A percentile compares a stretch with the other conserved stretches of the same genome.
These are phyloP conservation scores for Holothuria glaberrima DNA, from an alignment of 35 echinoderm and acorn worm genomes.

Conservation along the genomic window DNA sequence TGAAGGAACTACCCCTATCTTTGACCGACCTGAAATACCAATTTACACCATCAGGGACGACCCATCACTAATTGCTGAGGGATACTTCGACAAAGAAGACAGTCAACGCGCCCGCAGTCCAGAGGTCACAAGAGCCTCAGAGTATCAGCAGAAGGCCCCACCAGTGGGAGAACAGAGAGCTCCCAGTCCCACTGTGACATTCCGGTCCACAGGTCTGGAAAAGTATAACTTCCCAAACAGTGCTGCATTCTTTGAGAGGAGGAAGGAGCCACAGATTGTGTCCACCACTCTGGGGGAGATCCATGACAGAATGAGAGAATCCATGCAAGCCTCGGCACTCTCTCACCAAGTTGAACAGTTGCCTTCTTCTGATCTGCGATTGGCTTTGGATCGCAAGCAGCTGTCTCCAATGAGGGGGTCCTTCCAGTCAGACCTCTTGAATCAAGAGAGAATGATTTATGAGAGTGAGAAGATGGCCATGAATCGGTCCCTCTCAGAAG, in stretches of 20 bases:
- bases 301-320: slow-evolving; percentile 36
- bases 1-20: slow-evolving; percentile 58
- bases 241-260: slow-evolving; percentile 42
- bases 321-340: neutral
- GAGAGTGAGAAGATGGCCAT: slow-evolving; percentile 47
- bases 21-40: slow-evolving; percentile 68
- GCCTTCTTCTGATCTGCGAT: slow-evolving; percentile 11
- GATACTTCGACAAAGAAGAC: slow-evolving; percentile 52
- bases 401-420: slow-evolving; percentile 26
- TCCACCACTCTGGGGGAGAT: slow-evolving; percentile 46
- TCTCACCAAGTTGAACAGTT: slow-evolving; percentile 2
- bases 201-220: slow-evolving; percentile 40
- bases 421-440: slow-evolving; percentile 38
- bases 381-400: slow-evolving; percentile 55
- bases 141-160: neutral
- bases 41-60: slow-evolving; percentile 54
- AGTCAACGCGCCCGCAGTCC: neutral
- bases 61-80: slow-evolving; percentile 44
- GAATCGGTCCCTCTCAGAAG: slow-evolving; percentile 36
- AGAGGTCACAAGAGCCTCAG: neutral
- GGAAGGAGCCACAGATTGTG: slow-evolving; percentile 6
- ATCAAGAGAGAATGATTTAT: slow-evolving; percentile 47
- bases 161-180: slow-evolving; percentile 7
- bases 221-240: slow-evolving; percentile 44
- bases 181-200: slow-evolving; percentile 51